phyloP scores from a whole-genome alignment of 2,888 invertebrate genomes.

The Abscondita cerata region DNA sequence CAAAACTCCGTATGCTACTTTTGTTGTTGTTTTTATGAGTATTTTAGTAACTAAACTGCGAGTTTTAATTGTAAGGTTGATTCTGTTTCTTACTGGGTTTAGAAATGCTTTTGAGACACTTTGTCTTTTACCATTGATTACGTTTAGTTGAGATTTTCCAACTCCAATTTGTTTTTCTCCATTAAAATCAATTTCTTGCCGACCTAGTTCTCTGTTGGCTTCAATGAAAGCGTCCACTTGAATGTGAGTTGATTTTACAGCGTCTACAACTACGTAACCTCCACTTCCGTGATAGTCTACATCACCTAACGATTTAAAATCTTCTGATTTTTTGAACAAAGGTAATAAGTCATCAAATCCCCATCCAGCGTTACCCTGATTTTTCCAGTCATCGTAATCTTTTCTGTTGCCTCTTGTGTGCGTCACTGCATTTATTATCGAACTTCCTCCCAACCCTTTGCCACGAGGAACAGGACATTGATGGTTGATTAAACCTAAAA shows the following conservation, averaged over 20 bases:
- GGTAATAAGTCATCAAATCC: conserved; percentile 71
- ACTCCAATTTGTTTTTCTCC: conserved; percentile 67
- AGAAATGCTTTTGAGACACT: conserved; percentile 77
- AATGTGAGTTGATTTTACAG: conserved; percentile 66
- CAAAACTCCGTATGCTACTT: conserved; percentile 69
- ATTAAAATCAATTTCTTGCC: conserved; percentile 70
- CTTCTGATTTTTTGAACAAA: conserved; percentile 78
- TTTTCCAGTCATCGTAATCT: conserved; percentile 81
- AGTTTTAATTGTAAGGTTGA: conserved; percentile 74
- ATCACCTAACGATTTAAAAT: conserved; percentile 63
- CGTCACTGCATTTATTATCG: conserved; percentile 81
- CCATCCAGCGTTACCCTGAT: conserved; percentile 79
- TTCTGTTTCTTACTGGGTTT: conserved; percentile 66
- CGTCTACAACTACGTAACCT: conserved; percentile 72
- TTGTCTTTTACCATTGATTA: conserved; percentile 64
- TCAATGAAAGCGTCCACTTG: conserved; percentile 68
- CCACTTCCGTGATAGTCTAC: conserved; percentile 69
- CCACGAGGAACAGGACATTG: conserved; percentile 65
- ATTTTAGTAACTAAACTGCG: conserved; percentile 71
- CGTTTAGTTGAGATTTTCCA: conserved; percentile 68
- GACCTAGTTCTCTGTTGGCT: conserved; percentile 72
- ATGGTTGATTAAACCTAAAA: conserved; percentile 20
- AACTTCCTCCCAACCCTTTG: conserved; percentile 78
- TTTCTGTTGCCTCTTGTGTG: conserved; percentile 77
- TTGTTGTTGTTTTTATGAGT: conserved; percentile 65